phyloP scores from a whole-genome alignment of 2,113 vertebrate genomes.

The Anseranas semipalmata region DNA sequence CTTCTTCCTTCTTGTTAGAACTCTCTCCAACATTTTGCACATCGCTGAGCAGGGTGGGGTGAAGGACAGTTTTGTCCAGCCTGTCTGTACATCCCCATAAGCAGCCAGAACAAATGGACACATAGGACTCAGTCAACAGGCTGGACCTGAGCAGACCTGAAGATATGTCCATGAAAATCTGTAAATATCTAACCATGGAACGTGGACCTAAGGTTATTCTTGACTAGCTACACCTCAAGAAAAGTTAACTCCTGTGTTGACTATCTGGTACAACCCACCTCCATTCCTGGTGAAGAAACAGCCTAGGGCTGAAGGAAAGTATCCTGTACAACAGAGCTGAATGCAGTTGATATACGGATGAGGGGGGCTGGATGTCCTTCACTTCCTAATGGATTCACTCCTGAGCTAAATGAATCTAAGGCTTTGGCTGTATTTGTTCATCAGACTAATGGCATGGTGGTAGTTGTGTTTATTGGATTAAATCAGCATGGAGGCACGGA shows the following conservation, averaged over 20 bases:
- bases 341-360: background rate
- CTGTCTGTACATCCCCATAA: background rate
- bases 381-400: slow-evolving; percentile 8
- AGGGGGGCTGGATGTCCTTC: background rate
- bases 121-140: background rate
- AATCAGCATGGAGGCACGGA: background rate
- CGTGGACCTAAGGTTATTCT: background rate
- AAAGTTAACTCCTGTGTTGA: background rate
- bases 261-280: background rate
- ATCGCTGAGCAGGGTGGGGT: rapidly evolving
- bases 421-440: slow-evolving; percentile 4
- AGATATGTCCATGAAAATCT: background rate
- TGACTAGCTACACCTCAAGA: background rate
- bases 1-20: background rate
- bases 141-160: background rate
- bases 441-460: slow-evolving; percentile 19
- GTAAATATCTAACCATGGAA: background rate
- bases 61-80: background rate
- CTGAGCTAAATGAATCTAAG: background rate
- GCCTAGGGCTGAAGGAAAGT: background rate
- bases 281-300: background rate
- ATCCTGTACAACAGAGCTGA: background rate
- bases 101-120: background rate
- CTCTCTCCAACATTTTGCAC: background rate
- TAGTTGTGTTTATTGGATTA: slow-evolving; percentile 24